Percentiles rank a stretch among this genome's conserved stretches.
Conservation (phyloP, 1,140 invertebrate species). For the Uloborus diversus region DNA sequence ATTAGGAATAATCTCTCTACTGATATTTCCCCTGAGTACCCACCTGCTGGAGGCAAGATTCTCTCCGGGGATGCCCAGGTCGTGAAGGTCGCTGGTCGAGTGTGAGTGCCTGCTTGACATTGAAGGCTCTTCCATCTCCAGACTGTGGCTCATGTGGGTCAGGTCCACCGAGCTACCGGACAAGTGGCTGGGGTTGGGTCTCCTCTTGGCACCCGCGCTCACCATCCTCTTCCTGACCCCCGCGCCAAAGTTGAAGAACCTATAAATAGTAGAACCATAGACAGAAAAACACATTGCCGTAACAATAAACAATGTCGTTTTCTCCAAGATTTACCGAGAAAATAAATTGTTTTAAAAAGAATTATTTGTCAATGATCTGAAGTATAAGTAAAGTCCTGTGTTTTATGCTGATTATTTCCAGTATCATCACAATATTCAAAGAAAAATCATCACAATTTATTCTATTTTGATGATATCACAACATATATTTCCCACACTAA, state of each 20-base stretch:
- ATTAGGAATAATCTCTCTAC: too few species aligned
- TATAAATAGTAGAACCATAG: constrained; percentile 63
- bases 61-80: constrained; percentile 61
- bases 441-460: background rate
- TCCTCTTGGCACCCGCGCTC: constrained; percentile 70
- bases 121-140: constrained; percentile 52
- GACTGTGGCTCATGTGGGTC: constrained; percentile 55
- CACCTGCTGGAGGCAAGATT: constrained; percentile 71
- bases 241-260: constrained; percentile 88
- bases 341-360: background rate
- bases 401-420: background rate
- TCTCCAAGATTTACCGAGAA: background rate
- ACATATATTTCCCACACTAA: background rate
- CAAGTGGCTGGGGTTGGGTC: constrained; percentile 60
- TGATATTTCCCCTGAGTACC: too few species aligned
- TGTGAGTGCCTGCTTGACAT: constrained; percentile 63
- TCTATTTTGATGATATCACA: background rate
- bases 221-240: constrained; percentile 81
- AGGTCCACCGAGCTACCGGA: constrained; percentile 59
- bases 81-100: constrained; percentile 79
- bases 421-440: background rate
- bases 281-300: too few species aligned
- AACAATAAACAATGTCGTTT: background rate
- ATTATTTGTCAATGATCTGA: background rate
- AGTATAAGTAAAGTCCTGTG: background rate